These are phyloP conservation scores for Lacerta bilineata DNA, from an alignment of 2,797 vertebrate species.

Conservation along the genomic window DNA sequence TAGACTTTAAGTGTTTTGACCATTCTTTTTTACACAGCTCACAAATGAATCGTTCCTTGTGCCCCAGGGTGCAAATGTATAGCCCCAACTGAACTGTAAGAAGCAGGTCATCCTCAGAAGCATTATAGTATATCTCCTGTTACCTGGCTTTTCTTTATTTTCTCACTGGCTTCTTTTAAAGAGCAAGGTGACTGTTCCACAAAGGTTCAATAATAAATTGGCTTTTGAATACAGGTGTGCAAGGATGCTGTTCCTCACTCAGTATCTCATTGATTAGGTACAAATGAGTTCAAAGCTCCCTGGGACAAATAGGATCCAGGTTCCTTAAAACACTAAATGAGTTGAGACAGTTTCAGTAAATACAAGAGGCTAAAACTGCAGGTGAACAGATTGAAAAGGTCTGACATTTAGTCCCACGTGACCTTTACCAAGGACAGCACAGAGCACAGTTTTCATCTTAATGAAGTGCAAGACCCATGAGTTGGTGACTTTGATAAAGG, in stretches of 20 bases:
- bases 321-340: constrained; percentile 71
- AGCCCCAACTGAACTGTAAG: neutral
- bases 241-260: constrained; percentile 57
- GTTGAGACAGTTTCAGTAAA: constrained; percentile 63
- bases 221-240: constrained; percentile 40
- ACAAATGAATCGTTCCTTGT: neutral
- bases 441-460: constrained; percentile 61
- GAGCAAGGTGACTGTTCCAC: constrained; percentile 43
- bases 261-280: constrained; percentile 51
- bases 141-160: constrained; percentile 38
- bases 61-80: neutral
- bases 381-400: constrained; percentile 66
- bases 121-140: neutral
- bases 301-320: constrained; percentile 46
- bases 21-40: neutral
- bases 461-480: constrained; percentile 54
- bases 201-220: neutral
- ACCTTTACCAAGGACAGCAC: constrained; percentile 71
- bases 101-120: neutral
- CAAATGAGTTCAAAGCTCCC: constrained; percentile 56
- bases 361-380: constrained; percentile 67
- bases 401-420: constrained; percentile 71
- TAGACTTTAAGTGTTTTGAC: neutral
- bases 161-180: constrained; percentile 51
- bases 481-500: constrained; percentile 76